These are phyloP conservation scores for Catharus minimus DNA, from an alignment of 2,113 vertebrate species.

Conservation along the genomic window DNA sequence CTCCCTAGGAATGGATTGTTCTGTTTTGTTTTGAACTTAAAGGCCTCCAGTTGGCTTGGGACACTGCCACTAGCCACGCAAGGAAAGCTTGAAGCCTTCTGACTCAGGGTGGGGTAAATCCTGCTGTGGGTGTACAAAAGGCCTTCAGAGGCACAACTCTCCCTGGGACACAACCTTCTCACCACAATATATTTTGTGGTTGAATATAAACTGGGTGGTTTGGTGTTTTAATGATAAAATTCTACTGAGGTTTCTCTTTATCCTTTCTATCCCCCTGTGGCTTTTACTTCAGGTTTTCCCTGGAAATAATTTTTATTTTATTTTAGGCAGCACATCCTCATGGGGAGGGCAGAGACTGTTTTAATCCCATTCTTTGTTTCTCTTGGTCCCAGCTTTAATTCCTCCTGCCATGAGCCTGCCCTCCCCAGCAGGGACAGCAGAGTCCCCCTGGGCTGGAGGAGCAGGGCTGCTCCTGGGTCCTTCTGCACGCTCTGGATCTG, in stretches of 20 bases:
- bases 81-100: constrained; percentile 1
- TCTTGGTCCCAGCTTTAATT: background rate
- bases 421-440: background rate
- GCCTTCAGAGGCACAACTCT: background rate
- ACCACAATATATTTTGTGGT: background rate
- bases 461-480: background rate
- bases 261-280: background rate
- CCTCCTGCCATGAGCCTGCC: background rate
- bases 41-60: constrained; percentile 36
- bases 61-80: constrained; percentile 3
- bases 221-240: constrained; percentile 6
- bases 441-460: background rate
- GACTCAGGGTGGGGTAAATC: background rate
- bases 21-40: constrained; percentile 33
- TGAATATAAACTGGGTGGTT: background rate
- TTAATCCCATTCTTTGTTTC: background rate
- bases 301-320: background rate
- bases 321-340: background rate
- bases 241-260: background rate
- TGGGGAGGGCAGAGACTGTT: background rate
- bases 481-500: background rate
- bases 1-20: constrained; percentile 32
- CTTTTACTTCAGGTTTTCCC: background rate
- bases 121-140: background rate
- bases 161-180: background rate